Evolutionary conservation across 2,797 vertebrate species (phyloP).

Genomic region (Rhynchotus rufescens): DNA sequence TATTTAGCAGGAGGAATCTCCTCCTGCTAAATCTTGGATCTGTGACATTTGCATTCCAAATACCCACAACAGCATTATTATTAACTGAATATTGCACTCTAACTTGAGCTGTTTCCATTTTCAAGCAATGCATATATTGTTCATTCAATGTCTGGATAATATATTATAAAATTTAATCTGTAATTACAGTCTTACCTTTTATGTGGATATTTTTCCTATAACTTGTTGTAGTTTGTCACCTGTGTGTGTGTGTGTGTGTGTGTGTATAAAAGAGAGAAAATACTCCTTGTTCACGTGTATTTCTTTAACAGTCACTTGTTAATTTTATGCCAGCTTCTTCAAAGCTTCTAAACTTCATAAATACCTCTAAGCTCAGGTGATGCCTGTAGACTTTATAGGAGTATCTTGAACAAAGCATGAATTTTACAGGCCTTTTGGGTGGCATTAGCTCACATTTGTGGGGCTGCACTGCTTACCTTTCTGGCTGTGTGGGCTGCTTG

Average conservation of each 20-base stretch:
- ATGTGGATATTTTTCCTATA: background rate
- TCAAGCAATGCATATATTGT: background rate
- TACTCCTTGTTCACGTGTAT: background rate
- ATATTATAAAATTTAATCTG: slow-evolving; percentile 31
- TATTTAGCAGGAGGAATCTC: background rate
- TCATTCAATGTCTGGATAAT: slow-evolving; percentile 32
- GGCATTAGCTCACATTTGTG: accelerated
- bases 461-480: background rate
- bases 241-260: accelerated
- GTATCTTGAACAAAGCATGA: background rate
- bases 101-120: slow-evolving; percentile 15
- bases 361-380: background rate
- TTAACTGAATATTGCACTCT: slow-evolving; percentile 34
- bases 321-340: background rate
- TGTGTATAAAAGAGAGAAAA: background rate
- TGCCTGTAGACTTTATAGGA: background rate
- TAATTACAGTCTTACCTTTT: slow-evolving; percentile 12
- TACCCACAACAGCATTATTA: slow-evolving; percentile 17
- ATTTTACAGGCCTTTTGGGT: background rate
- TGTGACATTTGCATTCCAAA: background rate
- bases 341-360: background rate
- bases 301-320: background rate
- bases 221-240: background rate
- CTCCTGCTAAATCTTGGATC: no score
- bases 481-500: background rate